Evolutionary conservation across 2,113 vertebrate species (phyloP), one percentile per base, ranked within the genome.

Genomic region (Ophthalmolycus amberensis): DNA sequence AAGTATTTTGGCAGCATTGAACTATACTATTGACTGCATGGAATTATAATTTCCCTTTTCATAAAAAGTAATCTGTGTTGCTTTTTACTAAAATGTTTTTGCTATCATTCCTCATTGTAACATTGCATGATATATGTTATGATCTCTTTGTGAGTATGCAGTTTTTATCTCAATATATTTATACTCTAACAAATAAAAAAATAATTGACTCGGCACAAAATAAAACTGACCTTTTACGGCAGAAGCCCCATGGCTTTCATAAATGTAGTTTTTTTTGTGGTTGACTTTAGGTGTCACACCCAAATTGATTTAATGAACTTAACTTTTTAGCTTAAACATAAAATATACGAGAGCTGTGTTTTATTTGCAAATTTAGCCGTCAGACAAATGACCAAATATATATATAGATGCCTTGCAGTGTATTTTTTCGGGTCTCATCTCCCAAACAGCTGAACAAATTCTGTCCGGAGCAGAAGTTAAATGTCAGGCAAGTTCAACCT

Each of bases 201-300:
- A 32, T 32, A 9, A 12, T 6, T 34, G 5, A 34, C 3, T 34
- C 25, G 9, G 20, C 9, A 71, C n/a, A 37, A 60, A 54, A 42
- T 37, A 58, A 15, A 65, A 71, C 4, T 62, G 4, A 5, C 2
- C 22, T 44, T 62, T 40, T 9, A 18, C 18, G 22, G 0, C 11
- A 44, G 11, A 66, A 67, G 10, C 18, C 59, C 52, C 32, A 22
- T 66, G 58, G 46, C 34, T 38, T 59, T 75, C 65, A 75, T 77
- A 68, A 0, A 32, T 25, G 25, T 68, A 73, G 52, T 37, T 29
- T 67, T 42, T 58, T 18, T 37, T 3, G 32, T n/a, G 37, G 46
- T 14, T 59, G 9, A 58, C 20, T 82, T 58, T 48, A 79, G 64
- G 56, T 18, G 69, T 85, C 83, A 89, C 82, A 77, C 82, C 76